A percentile compares a stretch with the other conserved stretches of the same genome.
Evolutionary conservation across 2,888 invertebrate species (phyloP).

Genomic region (Perithous albicinctus): DNA sequence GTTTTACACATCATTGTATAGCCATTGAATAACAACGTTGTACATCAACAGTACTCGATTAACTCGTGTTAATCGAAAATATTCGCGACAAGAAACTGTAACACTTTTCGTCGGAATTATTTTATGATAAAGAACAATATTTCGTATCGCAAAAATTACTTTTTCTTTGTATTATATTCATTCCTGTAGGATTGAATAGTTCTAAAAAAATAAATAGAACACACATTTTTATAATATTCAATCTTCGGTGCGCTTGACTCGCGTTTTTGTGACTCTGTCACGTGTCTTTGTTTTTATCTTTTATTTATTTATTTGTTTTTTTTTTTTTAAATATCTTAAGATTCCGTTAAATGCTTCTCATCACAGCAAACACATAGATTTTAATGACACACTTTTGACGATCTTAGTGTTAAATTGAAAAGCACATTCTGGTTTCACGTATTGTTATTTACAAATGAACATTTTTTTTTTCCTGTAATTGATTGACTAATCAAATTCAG

Average conservation of each 20-base stretch:
- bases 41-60: conserved; percentile 27
- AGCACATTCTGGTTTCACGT: conserved; percentile 46
- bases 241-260: conserved; percentile 23
- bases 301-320: not conserved
- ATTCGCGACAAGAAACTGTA: not conserved
- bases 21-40: conserved; percentile 19
- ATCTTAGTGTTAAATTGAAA: conserved; percentile 35
- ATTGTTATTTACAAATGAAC: conserved; percentile 49
- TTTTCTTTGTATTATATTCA: conserved; percentile 21
- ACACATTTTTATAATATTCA: conserved; percentile 15
- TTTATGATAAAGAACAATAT: conserved; percentile 20
- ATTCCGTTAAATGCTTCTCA: conserved; percentile 15
- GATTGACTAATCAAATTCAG: conserved; percentile 90
- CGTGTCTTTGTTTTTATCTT: not conserved
- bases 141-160: conserved; percentile 20
- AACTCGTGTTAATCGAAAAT: conserved; percentile 11
- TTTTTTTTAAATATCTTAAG: not conserved
- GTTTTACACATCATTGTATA: conserved; percentile 35
- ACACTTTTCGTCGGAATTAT: not conserved
- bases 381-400: conserved; percentile 8
- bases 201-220: conserved; percentile 37
- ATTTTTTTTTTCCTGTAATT: not conserved
- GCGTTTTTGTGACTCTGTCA: conserved; percentile 2
- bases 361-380: conserved; percentile 25
- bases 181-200: conserved; percentile 1